Conservation (phyloP, 2,888 invertebrate species). For the Dryomyza anilis region DNA sequence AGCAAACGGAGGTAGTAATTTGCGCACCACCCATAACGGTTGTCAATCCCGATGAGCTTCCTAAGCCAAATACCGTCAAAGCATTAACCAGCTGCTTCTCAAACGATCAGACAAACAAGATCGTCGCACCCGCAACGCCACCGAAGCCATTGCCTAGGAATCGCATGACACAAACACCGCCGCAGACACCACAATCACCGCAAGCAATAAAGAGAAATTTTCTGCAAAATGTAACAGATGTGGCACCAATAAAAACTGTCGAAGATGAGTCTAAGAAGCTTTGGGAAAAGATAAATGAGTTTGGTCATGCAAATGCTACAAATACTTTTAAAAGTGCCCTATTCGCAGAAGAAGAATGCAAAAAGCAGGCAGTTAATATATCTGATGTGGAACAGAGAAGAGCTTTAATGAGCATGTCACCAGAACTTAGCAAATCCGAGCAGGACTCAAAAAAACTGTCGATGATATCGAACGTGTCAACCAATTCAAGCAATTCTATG, state of each 20-base stretch:
- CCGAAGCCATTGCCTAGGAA: constrained; percentile 42
- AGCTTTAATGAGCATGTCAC: neutral
- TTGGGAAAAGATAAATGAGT: neutral
- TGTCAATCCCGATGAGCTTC: constrained; percentile 50
- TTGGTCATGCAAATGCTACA: neutral
- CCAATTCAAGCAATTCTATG: neutral
- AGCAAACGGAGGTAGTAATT: constrained; percentile 44
- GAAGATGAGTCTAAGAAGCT: neutral
- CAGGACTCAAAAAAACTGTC: constrained; percentile 34
- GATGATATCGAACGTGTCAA: constrained; percentile 34
- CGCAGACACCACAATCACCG: constrained; percentile 44
- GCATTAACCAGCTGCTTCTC: constrained; percentile 49
- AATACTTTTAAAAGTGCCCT: neutral
- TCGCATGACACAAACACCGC: constrained; percentile 34
- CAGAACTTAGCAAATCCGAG: neutral
- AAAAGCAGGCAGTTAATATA: no score
- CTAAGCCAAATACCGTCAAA: constrained; percentile 54
- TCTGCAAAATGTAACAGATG: no score
- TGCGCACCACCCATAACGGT: constrained; percentile 52
- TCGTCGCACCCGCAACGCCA: constrained; percentile 25
- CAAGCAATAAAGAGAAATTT: constrained; percentile 30
- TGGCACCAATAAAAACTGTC: no score
- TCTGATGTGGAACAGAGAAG: no score
- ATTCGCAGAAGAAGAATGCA: neutral
- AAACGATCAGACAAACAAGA: constrained; percentile 27